Conservation (phyloP, 2,113 vertebrate species). For the Pollachius pollachius region DNA sequence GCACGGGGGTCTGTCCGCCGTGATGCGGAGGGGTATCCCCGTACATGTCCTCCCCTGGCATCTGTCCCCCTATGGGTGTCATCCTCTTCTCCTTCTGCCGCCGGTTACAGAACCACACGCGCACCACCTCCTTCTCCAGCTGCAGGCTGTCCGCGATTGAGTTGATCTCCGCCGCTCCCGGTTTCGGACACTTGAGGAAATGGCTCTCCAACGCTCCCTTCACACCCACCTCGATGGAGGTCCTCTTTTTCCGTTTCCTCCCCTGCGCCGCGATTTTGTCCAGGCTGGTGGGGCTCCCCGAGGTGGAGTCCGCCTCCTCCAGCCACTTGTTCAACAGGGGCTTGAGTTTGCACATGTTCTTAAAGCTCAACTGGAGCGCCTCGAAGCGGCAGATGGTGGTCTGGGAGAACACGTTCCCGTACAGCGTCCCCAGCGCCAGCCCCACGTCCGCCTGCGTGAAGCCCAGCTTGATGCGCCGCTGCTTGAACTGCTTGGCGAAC, state of each 20-base stretch:
- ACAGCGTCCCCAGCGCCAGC: slow-evolving; percentile 94
- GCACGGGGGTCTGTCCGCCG: slow-evolving; percentile 95
- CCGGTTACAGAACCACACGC: slow-evolving; percentile 99
- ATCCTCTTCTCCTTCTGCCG: slow-evolving; percentile 99
- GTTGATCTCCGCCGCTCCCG: slow-evolving; percentile 94
- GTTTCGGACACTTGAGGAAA: slow-evolving; percentile 99
- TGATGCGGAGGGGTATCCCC: slow-evolving; percentile 97
- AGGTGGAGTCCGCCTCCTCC: slow-evolving; percentile 97
- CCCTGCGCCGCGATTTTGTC: slow-evolving; percentile 99
- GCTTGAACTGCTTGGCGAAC: slow-evolving; percentile 99
- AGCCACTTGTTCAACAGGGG: slow-evolving; percentile 99
- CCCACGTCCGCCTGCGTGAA: slow-evolving; percentile 98
- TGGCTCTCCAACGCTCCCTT: slow-evolving; percentile 98
- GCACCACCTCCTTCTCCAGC: slow-evolving; percentile 99
- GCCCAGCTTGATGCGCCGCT: slow-evolving; percentile 95
- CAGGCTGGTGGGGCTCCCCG: slow-evolving; percentile 97
- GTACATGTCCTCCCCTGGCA: slow-evolving; percentile 95
- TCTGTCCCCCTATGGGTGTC: slow-evolving; percentile 92
- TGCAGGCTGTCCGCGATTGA: slow-evolving; percentile 96
- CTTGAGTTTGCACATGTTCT: slow-evolving; percentile 99
- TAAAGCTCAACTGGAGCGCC: slow-evolving; percentile 98
- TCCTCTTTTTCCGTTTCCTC: slow-evolving; percentile 97
- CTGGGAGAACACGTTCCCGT: slow-evolving; percentile 98
- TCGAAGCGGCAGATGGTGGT: slow-evolving; percentile 99
- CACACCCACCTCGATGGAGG: slow-evolving; percentile 98